phyloP scores from a whole-genome alignment of 92 coral and sea anemone species.

The Porites evermanni region DNA sequence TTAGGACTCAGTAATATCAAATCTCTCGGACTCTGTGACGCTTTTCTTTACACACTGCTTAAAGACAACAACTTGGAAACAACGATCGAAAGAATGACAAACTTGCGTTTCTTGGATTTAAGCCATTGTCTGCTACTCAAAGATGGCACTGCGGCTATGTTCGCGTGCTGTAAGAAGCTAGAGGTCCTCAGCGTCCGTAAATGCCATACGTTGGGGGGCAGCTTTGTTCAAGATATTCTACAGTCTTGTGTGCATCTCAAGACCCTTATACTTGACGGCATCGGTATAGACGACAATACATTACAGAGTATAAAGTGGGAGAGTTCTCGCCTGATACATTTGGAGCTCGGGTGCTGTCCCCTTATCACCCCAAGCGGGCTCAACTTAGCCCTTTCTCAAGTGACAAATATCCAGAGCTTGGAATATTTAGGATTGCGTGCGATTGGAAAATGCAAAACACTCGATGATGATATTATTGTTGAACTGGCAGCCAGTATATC shows the following conservation, averaged over 20 bases:
- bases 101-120: conserved; percentile 63
- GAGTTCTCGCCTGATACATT: conserved; percentile 36
- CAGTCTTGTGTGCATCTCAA: conserved; percentile 43
- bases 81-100: conserved; percentile 41
- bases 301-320: conserved; percentile 60
- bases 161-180: conserved; percentile 56
- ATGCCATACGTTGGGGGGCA: conserved; percentile 61
- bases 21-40: conserved; percentile 76
- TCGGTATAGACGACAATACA: conserved; percentile 65
- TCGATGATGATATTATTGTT: conserved; percentile 54
- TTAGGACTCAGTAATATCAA: conserved; percentile 42
- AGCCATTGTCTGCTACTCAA: conserved; percentile 66
- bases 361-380: conserved; percentile 63
- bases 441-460: conserved; percentile 63
- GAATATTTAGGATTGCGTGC: conserved; percentile 74
- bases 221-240: conserved; percentile 48
- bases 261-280: conserved; percentile 71
- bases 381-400: conserved; percentile 24
- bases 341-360: conserved; percentile 80
- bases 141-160: conserved; percentile 41
- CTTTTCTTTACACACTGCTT: conserved; percentile 56
- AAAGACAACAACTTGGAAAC: conserved; percentile 25
- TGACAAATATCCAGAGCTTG: conserved; percentile 54
- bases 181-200: conserved; percentile 70
- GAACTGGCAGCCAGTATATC: conserved; percentile 44